Percentiles rank a stretch among this genome's conserved stretches.
These are phyloP conservation scores for Rhodophaea formosa DNA, from an alignment of 2,888 invertebrate genomes.

Conservation along the genomic window DNA sequence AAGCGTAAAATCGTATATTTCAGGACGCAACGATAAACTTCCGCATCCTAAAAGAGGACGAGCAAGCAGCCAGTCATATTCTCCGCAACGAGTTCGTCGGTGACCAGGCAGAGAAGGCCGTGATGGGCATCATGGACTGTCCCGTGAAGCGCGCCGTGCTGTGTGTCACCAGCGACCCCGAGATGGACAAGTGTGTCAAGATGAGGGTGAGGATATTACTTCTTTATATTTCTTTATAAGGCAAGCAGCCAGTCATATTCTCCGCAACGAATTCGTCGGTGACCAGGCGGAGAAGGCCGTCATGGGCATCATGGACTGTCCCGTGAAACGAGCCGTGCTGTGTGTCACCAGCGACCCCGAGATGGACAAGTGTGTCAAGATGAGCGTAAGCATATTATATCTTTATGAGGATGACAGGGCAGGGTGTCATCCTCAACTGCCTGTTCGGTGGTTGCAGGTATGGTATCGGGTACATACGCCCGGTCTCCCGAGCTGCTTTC, in stretches of 20 bases:
- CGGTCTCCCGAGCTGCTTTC: too few relatives aligned
- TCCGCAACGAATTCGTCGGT: slow-evolving; percentile 82
- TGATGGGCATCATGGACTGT: slow-evolving; percentile 89
- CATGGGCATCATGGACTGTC: slow-evolving; percentile 89
- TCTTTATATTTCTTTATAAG: neutral
- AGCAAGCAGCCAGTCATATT: slow-evolving; percentile 89
- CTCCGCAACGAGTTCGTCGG: slow-evolving; percentile 83
- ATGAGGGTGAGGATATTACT: slow-evolving; percentile 86
- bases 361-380: slow-evolving; percentile 93
- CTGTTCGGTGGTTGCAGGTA: too few relatives aligned
- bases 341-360: slow-evolving; percentile 96
- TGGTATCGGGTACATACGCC: too few relatives aligned
- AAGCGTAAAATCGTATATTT: too few relatives aligned
- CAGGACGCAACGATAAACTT: slow-evolving; percentile 89
- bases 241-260: slow-evolving; percentile 88
- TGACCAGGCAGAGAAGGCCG: slow-evolving; percentile 83
- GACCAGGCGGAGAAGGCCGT: slow-evolving; percentile 85
- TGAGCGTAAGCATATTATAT: slow-evolving; percentile 84
- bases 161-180: slow-evolving; percentile 95
- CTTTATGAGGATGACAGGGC: too few relatives aligned
- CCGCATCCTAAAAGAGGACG: slow-evolving; percentile 83
- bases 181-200: slow-evolving; percentile 94
- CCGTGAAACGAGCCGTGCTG: slow-evolving; percentile 90
- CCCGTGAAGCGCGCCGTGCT: slow-evolving; percentile 91
- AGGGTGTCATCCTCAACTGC: too few relatives aligned